Evolutionary conservation across 2,888 invertebrate species (phyloP).

Genomic region (Drosophila borborema): DNA sequence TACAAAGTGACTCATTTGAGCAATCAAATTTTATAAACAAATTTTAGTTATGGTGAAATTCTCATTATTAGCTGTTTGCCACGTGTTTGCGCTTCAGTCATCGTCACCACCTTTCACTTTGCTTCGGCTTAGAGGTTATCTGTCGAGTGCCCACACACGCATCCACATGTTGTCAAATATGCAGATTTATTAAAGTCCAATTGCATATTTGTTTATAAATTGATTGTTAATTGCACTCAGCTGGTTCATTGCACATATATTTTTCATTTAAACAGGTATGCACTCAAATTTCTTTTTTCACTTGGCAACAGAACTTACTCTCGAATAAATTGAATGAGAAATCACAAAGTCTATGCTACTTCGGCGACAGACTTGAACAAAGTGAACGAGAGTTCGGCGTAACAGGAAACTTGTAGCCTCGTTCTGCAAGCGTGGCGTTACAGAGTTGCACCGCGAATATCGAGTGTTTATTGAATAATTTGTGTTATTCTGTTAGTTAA

Average conservation of each 20-base stretch:
- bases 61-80: conserved; percentile 48
- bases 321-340: conserved; percentile 83
- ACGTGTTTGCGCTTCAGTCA: conserved; percentile 64
- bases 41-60: conserved; percentile 13
- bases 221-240: conserved; percentile 41
- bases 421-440: conserved; percentile 56
- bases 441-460: conserved; percentile 31
- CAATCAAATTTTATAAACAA: conserved; percentile 33
- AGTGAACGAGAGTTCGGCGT: conserved; percentile 88
- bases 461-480: conserved; percentile 2
- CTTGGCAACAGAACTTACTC: conserved; percentile 79
- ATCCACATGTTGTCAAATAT: conserved; percentile 50
- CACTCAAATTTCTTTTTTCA: conserved; percentile 46
- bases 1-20: conserved; percentile 21
- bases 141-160: conserved; percentile 27
- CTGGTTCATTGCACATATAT: conserved; percentile 48
- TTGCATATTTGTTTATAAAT: conserved; percentile 72
- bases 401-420: conserved; percentile 77
- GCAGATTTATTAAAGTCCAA: conserved; percentile 47
- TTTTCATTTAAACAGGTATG: conserved; percentile 33
- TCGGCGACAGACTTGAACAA: conserved; percentile 90
- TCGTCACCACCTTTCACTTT: conserved; percentile 74
- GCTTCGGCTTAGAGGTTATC: conserved; percentile 55
- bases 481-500: conserved; percentile 5
- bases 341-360: conserved; percentile 86